These are phyloP conservation scores for Serilophus lunatus DNA, from an alignment of 2,113 vertebrate genomes.

Conservation along the genomic window DNA sequence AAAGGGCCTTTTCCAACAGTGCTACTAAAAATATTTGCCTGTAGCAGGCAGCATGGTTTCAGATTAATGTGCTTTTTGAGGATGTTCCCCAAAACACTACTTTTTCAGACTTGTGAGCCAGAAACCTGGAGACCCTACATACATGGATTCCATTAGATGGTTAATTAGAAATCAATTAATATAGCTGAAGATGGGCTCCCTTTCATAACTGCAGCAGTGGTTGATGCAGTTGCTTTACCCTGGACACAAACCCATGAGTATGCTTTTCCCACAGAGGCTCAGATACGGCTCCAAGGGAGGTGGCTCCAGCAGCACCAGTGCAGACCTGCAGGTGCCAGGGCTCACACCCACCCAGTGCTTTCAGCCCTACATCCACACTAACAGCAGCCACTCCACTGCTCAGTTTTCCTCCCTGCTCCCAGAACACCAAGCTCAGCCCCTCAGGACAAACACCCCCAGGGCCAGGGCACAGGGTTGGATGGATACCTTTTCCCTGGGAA, in stretches of 20 bases:
- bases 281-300: background rate
- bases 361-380: background rate
- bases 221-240: background rate
- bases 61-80: background rate
- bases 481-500: constrained; percentile 84
- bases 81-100: background rate
- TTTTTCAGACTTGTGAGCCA: background rate
- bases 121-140: background rate
- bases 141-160: background rate
- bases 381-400: background rate
- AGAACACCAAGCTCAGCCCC: background rate
- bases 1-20: background rate
- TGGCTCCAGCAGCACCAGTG: rapidly evolving
- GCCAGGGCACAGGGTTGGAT: rapidly evolving
- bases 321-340: rapidly evolving
- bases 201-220: background rate
- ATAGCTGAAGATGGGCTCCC: background rate
- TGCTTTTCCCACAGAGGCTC: background rate
- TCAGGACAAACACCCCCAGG: rapidly evolving
- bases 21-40: background rate
- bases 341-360: rapidly evolving
- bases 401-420: rapidly evolving
- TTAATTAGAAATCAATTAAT: background rate
- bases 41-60: background rate
- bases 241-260: rapidly evolving